Evolutionary conservation across 2,797 vertebrate species (phyloP).

Genomic region (Myiotriccus ornatus): DNA sequence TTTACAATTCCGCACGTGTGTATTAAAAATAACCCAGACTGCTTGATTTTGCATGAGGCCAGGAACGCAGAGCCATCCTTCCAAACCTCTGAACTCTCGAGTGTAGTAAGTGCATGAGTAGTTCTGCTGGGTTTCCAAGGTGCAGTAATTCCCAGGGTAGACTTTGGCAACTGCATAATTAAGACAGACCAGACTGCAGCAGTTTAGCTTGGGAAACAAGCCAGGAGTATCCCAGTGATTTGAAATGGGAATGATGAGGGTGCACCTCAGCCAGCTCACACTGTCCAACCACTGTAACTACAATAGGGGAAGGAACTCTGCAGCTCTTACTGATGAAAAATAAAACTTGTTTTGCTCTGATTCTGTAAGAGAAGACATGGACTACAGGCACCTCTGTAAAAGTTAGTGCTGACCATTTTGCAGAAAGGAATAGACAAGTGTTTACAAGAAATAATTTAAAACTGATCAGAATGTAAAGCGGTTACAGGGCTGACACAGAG

Average conservation of each 20-base stretch:
- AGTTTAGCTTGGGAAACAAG: background rate
- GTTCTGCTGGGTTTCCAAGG: background rate
- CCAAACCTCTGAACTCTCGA: background rate
- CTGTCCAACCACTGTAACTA: background rate
- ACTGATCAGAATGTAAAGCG: slow-evolving; percentile 28
- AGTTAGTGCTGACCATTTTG: slow-evolving; percentile 13
- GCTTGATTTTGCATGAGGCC: background rate
- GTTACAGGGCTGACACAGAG: slow-evolving; percentile 7
- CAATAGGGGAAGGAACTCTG: background rate
- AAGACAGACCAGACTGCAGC: background rate
- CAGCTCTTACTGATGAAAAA: background rate
- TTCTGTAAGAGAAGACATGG: background rate
- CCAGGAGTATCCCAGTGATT: background rate
- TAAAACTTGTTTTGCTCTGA: background rate
- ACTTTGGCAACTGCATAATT: background rate
- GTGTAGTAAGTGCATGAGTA: background rate
- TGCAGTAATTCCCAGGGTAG: background rate
- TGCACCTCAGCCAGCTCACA: background rate
- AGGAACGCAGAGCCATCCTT: background rate
- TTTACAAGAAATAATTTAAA: slow-evolving; percentile 37
- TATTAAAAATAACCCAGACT: background rate
- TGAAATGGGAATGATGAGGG: background rate
- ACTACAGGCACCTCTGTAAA: background rate
- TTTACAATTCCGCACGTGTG: background rate
- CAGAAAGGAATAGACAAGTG: background rate